These are phyloP conservation scores for Erynnis tages DNA, from an alignment of 2,888 invertebrate genomes.

Conservation along the genomic window DNA sequence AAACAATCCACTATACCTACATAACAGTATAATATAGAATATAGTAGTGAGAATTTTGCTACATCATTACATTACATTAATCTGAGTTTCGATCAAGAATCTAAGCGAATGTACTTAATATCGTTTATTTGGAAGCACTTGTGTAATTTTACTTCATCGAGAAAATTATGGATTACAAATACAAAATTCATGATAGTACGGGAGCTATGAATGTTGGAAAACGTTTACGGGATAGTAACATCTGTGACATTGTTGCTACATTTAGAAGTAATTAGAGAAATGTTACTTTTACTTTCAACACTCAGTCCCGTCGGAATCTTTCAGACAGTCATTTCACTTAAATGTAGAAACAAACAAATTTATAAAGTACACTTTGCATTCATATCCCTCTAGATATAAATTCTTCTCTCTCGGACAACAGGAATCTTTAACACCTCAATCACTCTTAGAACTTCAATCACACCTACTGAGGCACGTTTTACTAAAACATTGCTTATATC, in stretches of 20 bases:
- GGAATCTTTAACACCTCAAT: background rate
- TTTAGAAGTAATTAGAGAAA: too few species aligned
- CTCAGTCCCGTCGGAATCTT: too few species aligned
- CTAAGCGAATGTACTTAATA: background rate
- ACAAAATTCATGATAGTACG: background rate
- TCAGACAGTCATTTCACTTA: background rate
- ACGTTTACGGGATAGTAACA: too few species aligned
- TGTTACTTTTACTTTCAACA: too few species aligned
- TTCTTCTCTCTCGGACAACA: background rate
- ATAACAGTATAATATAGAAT: too few species aligned
- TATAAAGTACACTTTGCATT: background rate
- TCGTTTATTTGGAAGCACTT: constrained; percentile 19
- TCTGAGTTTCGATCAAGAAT: constrained; percentile 13
- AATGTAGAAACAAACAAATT: background rate
- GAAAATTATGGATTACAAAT: background rate
- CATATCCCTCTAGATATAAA: background rate
- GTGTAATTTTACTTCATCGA: constrained; percentile 1
- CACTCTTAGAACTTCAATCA: background rate
- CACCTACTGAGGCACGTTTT: background rate
- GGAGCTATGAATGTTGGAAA: background rate
- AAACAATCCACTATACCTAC: too few species aligned
- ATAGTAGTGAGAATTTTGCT: too few species aligned
- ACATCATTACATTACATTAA: too few species aligned
- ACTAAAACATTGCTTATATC: background rate
- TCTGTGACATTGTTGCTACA: too few species aligned